Evolutionary conservation across 92 coral and sea anemone genomes (phyloP), one percentile per base, ranked within the genome.

Genomic region (Porites evermanni): DNA sequence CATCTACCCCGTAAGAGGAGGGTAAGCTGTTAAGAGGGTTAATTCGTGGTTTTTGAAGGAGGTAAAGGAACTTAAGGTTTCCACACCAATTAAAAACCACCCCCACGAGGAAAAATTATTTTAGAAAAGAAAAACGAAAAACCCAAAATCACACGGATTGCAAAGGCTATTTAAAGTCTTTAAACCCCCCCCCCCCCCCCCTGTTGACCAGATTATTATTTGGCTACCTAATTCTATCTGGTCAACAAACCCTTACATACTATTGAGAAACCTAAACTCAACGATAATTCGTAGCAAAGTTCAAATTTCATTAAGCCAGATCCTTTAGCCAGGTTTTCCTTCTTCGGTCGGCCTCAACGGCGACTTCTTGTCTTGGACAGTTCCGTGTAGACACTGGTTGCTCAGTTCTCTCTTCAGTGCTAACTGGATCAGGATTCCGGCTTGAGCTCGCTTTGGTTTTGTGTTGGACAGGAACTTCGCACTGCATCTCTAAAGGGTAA

Each of bases 401-500:
- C 16, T 75, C 79, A 80, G 50, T 7, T 69, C 53, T 12, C 66
- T 0, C 67, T 23, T 21, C 16, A 53, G 51, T 53, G 38, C 17
- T 53, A 32, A 51, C 44, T 17, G 71, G 79, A 3, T 20, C 63
- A 61, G 61, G 67, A 1, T 53, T 47, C 44, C 14, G 24, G 23
- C 84, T 80, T 32, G 53, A 12, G 75, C 24, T 4, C 24, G 24
- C 6, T 23, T 6, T 23, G 10, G 84, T 12, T 2, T 44, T 1
- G 14, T 54, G 12, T 6, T 50, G 66, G 20, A 53, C 51, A 4
- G 16, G 50, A 75, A 51, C 19, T 56, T 8, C 13, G 21, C 51
- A 58, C 6, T 16, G 13, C 50, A 88, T 69, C 32, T 73, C 89
- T 87, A 14, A 89, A 81, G 20, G 79, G 67, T 2, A 76, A 68